Percentiles rank a stretch among this genome's conserved stretches.
Evolutionary conservation across 2,113 vertebrate genomes (phyloP).

Genomic region (Climacteris rufus): DNA sequence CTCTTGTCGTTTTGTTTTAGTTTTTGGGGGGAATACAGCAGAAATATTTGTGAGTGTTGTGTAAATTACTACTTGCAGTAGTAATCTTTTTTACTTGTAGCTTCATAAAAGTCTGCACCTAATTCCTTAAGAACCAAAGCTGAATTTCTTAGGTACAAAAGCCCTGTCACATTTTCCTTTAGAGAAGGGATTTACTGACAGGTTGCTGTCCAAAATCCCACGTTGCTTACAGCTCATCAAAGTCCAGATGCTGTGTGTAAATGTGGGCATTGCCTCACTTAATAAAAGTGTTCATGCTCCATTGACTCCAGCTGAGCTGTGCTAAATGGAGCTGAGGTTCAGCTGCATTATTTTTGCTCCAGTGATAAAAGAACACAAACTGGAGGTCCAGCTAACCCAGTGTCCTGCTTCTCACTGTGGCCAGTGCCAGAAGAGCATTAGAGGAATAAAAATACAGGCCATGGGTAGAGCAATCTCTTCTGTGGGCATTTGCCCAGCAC

Average conservation of each 20-base stretch:
- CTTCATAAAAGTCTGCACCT: not conserved
- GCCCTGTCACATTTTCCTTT: not conserved
- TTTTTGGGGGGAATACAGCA: not conserved
- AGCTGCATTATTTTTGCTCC: not conserved
- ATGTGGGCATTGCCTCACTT: not conserved
- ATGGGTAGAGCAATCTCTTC: not conserved
- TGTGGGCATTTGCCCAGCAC: not conserved
- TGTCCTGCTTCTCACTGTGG: not conserved
- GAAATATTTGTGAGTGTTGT: not conserved
- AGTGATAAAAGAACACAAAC: not conserved
- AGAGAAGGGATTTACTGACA: constrained; percentile 24
- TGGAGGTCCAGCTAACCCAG: not conserved
- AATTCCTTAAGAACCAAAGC: constrained; percentile 30
- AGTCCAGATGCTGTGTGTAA: constrained; percentile 1
- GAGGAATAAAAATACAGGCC: not conserved
- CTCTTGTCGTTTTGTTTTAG: not conserved
- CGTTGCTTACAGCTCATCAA: not conserved
- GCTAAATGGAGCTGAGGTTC: not conserved
- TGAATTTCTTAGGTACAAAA: not conserved
- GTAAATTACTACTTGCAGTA: not conserved
- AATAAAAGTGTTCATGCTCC: constrained; percentile 9
- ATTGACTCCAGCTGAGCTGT: constrained; percentile 30
- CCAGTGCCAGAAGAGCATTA: not conserved
- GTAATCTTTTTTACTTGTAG: not conserved
- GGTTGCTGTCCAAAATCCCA: not conserved